phyloP scores from a whole-genome alignment of 2,888 invertebrate genomes.

The Phlogophora meticulosa region DNA sequence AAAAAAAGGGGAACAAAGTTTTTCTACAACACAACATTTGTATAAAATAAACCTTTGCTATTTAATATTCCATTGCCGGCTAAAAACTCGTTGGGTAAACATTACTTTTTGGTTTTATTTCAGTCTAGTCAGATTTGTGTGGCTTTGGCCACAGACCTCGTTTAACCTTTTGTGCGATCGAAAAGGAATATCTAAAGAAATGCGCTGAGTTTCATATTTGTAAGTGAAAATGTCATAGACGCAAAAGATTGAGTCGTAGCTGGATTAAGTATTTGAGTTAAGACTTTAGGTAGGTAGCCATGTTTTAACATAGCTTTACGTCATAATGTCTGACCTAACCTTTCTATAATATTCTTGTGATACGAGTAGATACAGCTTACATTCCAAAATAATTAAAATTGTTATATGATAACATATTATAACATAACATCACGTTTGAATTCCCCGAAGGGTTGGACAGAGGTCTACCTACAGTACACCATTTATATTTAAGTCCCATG shows the following conservation, averaged over 20 bases:
- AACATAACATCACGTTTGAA: too few relatives aligned
- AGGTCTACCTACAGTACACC: too few relatives aligned
- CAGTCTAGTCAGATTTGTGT: conserved; percentile 50
- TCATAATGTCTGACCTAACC: too few relatives aligned
- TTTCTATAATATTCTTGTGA: too few relatives aligned
- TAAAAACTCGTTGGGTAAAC: conserved; percentile 47
- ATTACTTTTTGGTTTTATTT: conserved; percentile 57
- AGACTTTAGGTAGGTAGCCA: neutral
- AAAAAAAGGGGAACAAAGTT: conserved; percentile 63
- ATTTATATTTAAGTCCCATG: too few relatives aligned
- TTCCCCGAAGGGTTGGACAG: too few relatives aligned
- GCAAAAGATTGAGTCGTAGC: conserved; percentile 20
- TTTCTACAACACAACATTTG: conserved; percentile 52
- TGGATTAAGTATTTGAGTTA: conserved; percentile 14
- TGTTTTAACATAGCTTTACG: neutral
- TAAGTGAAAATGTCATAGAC: conserved; percentile 45
- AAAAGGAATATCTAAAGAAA: conserved; percentile 57
- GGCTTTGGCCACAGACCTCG: conserved; percentile 46
- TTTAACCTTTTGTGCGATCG: conserved; percentile 56
- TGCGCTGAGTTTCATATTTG: conserved; percentile 42
- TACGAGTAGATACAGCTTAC: neutral
- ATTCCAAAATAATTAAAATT: neutral
- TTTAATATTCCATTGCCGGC: conserved; percentile 55
- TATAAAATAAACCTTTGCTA: conserved; percentile 49
- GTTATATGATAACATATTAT: too few relatives aligned